Evolutionary conservation across 1,140 invertebrate species (phyloP).

Genomic region (Sminthurides bifidus): DNA sequence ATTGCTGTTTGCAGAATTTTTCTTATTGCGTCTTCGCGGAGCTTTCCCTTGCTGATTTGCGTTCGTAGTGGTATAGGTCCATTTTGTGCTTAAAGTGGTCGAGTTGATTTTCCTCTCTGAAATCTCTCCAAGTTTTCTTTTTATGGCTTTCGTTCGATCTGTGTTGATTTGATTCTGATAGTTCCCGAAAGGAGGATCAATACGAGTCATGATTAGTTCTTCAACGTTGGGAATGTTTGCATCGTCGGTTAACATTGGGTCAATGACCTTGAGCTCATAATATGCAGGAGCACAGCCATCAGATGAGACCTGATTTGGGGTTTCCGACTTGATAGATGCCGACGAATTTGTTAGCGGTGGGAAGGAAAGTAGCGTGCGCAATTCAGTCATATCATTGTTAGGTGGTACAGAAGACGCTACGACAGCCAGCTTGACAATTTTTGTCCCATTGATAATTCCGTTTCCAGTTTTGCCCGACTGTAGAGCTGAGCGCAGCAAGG

Average conservation of each 20-base stretch:
- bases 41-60: constrained; percentile 10
- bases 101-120: constrained; percentile 28
- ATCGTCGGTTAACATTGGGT: constrained; percentile 23
- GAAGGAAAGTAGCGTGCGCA: constrained; percentile 27
- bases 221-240: constrained; percentile 29
- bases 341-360: constrained; percentile 19
- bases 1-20: constrained; percentile 13
- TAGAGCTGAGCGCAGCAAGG: constrained; percentile 22
- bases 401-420: background rate
- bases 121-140: constrained; percentile 13
- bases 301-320: background rate
- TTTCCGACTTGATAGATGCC: background rate
- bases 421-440: constrained; percentile 6
- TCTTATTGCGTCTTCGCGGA: constrained; percentile 6
- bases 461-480: constrained; percentile 18
- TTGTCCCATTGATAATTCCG: background rate
- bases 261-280: constrained; percentile 28
- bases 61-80: constrained; percentile 23
- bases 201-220: constrained; percentile 30
- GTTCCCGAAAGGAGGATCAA: constrained; percentile 11
- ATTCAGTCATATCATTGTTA: constrained; percentile 26
- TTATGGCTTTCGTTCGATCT: background rate
- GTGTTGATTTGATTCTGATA: background rate
- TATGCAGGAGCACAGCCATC: constrained; percentile 6
- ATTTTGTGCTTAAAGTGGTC: constrained; percentile 28